Conservation (phyloP, 2,797 vertebrate species). For the Alca torda region DNA sequence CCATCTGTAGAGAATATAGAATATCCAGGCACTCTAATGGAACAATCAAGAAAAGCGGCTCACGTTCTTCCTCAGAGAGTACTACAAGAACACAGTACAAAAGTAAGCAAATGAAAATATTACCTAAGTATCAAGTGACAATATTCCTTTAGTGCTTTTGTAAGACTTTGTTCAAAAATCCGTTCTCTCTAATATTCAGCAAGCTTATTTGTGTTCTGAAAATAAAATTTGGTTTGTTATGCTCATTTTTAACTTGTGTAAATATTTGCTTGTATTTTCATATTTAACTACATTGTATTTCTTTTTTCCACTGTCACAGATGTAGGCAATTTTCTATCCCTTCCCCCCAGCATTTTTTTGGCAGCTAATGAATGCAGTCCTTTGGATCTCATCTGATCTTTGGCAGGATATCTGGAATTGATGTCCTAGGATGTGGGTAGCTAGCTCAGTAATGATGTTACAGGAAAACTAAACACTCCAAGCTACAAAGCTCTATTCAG, state of each 20-base stretch:
- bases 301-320: conserved; percentile 52
- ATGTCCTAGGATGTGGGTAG: conserved; percentile 57
- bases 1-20: conserved; percentile 39
- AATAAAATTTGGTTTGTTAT: background rate
- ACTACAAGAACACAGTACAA: background rate
- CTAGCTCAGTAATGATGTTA: conserved; percentile 55
- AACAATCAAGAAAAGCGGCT: conserved; percentile 6
- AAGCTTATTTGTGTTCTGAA: conserved; percentile 13
- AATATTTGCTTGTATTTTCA: conserved; percentile 62
- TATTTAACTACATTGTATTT: conserved; percentile 36
- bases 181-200: background rate
- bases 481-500: conserved; percentile 47
- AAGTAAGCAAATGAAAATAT: conserved; percentile 31
- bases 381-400: conserved; percentile 63
- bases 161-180: background rate
- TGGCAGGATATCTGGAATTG: conserved; percentile 57
- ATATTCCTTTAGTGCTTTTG: background rate
- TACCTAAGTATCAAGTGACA: conserved; percentile 16
- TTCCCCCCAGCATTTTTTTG: conserved; percentile 45
- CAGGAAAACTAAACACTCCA: conserved; percentile 54
- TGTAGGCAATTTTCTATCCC: conserved; percentile 49
- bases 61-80: background rate
- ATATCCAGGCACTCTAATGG: conserved; percentile 31
- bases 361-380: conserved; percentile 57
- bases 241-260: conserved; percentile 50